A percentile compares a stretch with the other conserved stretches of the same genome.
phyloP scores from a whole-genome alignment of 2,113 vertebrate species.

The Physeter macrocephalus region DNA sequence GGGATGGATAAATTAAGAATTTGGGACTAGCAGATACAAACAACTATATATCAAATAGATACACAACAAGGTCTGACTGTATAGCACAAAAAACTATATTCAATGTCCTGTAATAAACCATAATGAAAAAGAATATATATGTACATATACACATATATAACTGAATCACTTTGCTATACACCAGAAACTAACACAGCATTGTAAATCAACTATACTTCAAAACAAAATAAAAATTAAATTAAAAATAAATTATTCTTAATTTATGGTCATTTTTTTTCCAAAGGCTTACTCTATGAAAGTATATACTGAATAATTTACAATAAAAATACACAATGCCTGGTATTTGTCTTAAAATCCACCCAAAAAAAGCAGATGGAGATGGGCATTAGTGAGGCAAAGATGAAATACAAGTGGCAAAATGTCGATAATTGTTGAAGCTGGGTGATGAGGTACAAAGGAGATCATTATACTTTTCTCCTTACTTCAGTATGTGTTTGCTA shows the following conservation, averaged over 20 bases:
- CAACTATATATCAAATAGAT: neutral
- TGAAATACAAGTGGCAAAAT: neutral
- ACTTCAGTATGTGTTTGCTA: neutral
- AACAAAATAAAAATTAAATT: neutral
- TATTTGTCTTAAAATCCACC: constrained; percentile 11
- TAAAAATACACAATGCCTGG: neutral
- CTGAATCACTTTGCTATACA: no score
- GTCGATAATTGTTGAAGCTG: neutral
- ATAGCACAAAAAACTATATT: neutral
- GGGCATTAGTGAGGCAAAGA: neutral
- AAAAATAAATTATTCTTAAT: neutral
- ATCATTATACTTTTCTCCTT: neutral
- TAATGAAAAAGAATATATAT: neutral
- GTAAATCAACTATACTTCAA: neutral
- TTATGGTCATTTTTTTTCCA: neutral
- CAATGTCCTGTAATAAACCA: neutral
- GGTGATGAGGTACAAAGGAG: neutral
- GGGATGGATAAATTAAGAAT: neutral
- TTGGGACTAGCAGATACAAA: neutral
- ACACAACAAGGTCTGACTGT: neutral
- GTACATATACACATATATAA: neutral
- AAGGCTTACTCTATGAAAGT: neutral
- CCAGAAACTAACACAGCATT: neutral
- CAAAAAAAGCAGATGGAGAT: neutral
- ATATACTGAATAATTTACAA: neutral